Evolutionary conservation across 2,113 vertebrate genomes (phyloP), one percentile per base, ranked within the genome.

Genomic region (Benitochromis conjunctus): DNA sequence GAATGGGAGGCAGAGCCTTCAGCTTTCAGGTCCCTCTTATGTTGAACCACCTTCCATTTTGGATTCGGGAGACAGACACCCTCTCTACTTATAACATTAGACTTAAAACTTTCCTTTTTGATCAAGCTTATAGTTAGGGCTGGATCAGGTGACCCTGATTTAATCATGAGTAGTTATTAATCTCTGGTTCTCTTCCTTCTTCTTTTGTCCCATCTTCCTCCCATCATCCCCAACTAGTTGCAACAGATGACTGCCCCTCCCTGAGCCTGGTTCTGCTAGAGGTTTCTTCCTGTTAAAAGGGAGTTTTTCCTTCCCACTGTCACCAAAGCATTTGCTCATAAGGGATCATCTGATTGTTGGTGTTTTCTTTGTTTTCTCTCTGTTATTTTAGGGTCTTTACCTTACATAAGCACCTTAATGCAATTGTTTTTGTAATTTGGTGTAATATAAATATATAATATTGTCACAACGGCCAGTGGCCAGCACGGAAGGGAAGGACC

Each of bases 251-350:
- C 31, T 5, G 10, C 19, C 0, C 5, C 9, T 62, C 31, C 31
- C 58, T 62, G 58, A 62, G 58, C 58, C 58, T 62, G 29, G 19
- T 62, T 62, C 58, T 62, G 58, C 58, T 36, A 16, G 29, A 62
- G 58, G 31, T 36, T 62, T 62, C 58, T 34, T 19, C 58, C 9
- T 62, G 31, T 36, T 62, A 62, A 1, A 34, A 11, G 58, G 31
- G 29, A 62, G 29, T 9, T 62, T 62, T 11, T 62, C 3, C 58
- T 62, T 62, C 36, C 36, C 58, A 34, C 58, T 62, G 16, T 62
- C 58, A 62, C 29, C 29, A 62, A 62, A 62, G 58, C 9, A 62
- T 62, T 62, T 62, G 16, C 16, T 62, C 29, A 3, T 6, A 62
- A 11, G 58, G 16, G 58, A 34, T 1, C 1, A 62, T 62, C 58